Evolutionary conservation across 2,888 invertebrate genomes (phyloP), one percentile per base, ranked within the genome.

Genomic region (Drosophila melanocephala): DNA sequence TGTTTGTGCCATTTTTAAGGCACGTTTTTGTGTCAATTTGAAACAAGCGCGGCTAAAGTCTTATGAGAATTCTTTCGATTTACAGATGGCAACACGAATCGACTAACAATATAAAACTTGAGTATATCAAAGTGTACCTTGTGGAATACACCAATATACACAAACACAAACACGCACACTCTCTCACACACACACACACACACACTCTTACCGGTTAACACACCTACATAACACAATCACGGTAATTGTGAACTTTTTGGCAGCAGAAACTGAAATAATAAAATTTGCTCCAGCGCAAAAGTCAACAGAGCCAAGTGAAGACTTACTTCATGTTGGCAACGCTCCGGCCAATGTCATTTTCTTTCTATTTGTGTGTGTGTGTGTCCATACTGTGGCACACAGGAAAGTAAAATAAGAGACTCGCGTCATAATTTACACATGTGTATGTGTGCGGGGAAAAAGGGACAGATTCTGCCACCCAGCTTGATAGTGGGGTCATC

Each of bases 321-420:
- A 83, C 82, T 83, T 83, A 83, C 81, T 83, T 79, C 83, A 69
- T 83, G 73, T 83, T 83, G 83, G 83, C 83, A 83, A 71, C 76
- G 79, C 76, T 81, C 76, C 75, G 81, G 69, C 78, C 75, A 80
- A 68, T 61, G 64, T 35, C 30, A n/a, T 59, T 44, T 75, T 57
- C 56, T 37, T 52, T 51, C 7, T 50, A 9, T 47, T 5, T 22
- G n/a, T 53, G 47, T 52, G 52, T 51, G 56, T 66, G 37, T 64
- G 71, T 66, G 75, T 64, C 35, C 33, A 22, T 81, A 76, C 80
- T 78, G 65, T 74, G 83, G 75, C 70, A 42, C 71, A 80, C 75
- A 76, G 78, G 78, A 75, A 80, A 77, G 66, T 62, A 75, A 76
- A 83, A 81, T 79, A 83, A 83, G 71, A 79, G 81, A 83, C 83